Percentiles rank a stretch among this genome's conserved stretches.
These are phyloP conservation scores for Lycaena phlaeas DNA, from an alignment of 2,888 invertebrate species.

Conservation along the genomic window DNA sequence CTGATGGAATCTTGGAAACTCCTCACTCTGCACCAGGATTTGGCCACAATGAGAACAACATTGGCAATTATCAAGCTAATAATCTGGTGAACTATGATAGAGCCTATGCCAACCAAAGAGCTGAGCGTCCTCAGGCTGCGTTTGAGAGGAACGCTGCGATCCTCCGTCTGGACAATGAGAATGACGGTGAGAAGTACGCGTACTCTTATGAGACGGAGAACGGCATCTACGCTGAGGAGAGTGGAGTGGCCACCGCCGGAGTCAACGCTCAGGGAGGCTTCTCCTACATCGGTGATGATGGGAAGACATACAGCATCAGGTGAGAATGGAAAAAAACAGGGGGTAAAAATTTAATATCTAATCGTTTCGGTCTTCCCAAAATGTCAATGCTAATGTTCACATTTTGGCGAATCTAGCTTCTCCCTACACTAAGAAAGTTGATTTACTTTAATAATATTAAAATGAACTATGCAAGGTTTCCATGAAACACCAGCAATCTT, in stretches of 20 bases:
- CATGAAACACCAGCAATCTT: too few relatives aligned
- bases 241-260: conserved; percentile 53
- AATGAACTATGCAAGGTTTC: too few relatives aligned
- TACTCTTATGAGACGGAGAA: conserved; percentile 60
- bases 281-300: conserved; percentile 60
- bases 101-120: conserved; percentile 18
- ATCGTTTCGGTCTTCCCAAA: too few relatives aligned
- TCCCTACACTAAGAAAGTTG: too few relatives aligned
- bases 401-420: too few relatives aligned
- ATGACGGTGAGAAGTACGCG: conserved; percentile 51
- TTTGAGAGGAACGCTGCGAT: conserved; percentile 54
- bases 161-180: conserved; percentile 47
- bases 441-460: too few relatives aligned
- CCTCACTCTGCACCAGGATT: not conserved
- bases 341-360: too few relatives aligned
- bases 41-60: not conserved
- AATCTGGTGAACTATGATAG: not conserved
- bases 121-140: conserved; percentile 49
- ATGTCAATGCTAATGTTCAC: too few relatives aligned
- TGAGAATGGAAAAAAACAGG: too few relatives aligned
- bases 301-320: conserved; percentile 54
- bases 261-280: conserved; percentile 56
- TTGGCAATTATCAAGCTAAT: not conserved
- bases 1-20: not conserved
- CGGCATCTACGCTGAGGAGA: conserved; percentile 55